Conservation (phyloP, 2,888 invertebrate species). For the Dioctria linearis region DNA sequence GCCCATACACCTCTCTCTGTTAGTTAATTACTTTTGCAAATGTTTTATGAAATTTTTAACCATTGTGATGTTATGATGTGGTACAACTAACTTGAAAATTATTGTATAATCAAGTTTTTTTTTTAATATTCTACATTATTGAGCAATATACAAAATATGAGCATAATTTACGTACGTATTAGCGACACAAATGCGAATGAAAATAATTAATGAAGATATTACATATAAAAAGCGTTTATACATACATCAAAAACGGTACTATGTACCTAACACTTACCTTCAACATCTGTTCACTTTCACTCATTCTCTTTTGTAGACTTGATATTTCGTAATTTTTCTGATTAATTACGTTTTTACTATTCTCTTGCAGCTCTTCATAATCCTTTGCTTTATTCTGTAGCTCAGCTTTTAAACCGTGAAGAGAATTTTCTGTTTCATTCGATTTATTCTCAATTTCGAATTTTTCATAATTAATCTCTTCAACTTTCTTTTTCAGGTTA, state of each 20-base stretch:
- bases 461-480: slow-evolving; percentile 62
- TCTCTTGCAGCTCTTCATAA: slow-evolving; percentile 62
- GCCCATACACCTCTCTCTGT: too few relatives aligned
- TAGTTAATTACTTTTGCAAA: too few relatives aligned
- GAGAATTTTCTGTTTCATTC: slow-evolving; percentile 60
- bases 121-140: background rate
- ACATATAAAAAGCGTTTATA: slow-evolving; percentile 33
- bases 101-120: background rate
- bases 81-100: background rate
- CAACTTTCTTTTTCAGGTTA: slow-evolving; percentile 69
- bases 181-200: slow-evolving; percentile 34
- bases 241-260: background rate
- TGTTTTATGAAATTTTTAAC: background rate
- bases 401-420: slow-evolving; percentile 68
- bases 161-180: background rate
- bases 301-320: slow-evolving; percentile 64
- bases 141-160: background rate
- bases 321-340: slow-evolving; percentile 67
- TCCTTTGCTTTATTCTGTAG: slow-evolving; percentile 62
- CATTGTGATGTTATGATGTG: background rate
- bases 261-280: slow-evolving; percentile 59
- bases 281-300: slow-evolving; percentile 68
- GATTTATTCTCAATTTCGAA: slow-evolving; percentile 44
- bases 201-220: slow-evolving; percentile 25
- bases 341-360: slow-evolving; percentile 64